phyloP scores from a whole-genome alignment of 2,113 vertebrate genomes.

The Rhegmatorhina hoffmannsi region DNA sequence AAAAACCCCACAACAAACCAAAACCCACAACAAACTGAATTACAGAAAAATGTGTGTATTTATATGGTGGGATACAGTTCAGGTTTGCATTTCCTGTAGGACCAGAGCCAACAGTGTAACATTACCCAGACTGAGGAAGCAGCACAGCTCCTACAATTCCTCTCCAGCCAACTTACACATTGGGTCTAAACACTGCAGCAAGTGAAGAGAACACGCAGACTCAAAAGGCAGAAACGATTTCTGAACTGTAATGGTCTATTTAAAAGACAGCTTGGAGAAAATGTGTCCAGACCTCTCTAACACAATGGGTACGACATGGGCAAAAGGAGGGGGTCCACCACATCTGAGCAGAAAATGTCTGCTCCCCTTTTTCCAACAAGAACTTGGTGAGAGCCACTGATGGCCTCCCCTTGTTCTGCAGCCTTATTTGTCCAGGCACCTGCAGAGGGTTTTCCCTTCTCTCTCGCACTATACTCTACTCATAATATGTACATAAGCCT shows the following conservation, averaged over 20 bases:
- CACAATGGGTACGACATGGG: not conserved
- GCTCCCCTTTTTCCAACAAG: not conserved
- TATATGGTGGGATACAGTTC: not conserved
- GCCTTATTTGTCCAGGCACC: not conserved
- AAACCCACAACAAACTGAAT: not conserved
- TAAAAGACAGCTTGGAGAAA: not conserved
- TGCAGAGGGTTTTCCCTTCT: not conserved
- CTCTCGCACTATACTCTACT: not conserved
- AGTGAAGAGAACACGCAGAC: not conserved
- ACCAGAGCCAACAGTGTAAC: not conserved
- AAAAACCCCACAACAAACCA: not conserved
- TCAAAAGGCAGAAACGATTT: not conserved
- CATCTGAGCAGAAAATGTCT: not conserved
- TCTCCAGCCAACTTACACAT: not conserved
- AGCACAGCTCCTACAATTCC: not conserved
- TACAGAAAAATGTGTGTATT: not conserved
- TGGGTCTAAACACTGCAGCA: not conserved
- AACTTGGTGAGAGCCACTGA: not conserved
- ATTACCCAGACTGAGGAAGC: not conserved
- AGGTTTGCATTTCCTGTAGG: not conserved
- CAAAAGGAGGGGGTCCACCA: not conserved
- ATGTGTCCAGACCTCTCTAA: too few species aligned
- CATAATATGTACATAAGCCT: fast-evolving
- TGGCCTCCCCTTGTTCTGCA: not conserved
- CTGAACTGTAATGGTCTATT: not conserved